Evolutionary conservation across 1,140 invertebrate species (phyloP).

Genomic region (Vanessa tameamea): DNA sequence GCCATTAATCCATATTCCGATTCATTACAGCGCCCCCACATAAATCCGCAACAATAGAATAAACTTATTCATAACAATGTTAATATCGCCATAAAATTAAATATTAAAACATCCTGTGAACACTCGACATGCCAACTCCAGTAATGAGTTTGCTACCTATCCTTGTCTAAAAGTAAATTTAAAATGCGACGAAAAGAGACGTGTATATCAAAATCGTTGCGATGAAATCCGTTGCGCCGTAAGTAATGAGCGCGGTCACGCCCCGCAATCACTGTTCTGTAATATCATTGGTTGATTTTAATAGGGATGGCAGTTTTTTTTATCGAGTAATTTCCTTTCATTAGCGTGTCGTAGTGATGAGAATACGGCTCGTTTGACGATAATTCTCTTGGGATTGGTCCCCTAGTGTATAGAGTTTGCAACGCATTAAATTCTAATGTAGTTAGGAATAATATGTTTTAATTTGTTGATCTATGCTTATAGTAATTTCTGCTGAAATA

Average conservation of each 20-base stretch:
- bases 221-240: constrained; percentile 37
- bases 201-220: constrained; percentile 37
- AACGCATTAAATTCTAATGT: constrained; percentile 15
- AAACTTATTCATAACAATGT: constrained; percentile 70
- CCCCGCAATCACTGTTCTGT: constrained; percentile 63
- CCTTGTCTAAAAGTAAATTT: constrained; percentile 35
- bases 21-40: constrained; percentile 62
- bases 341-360: constrained; percentile 47
- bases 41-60: constrained; percentile 67
- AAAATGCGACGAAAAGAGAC: constrained; percentile 46
- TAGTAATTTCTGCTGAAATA: too few species aligned
- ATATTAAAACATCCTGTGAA: constrained; percentile 72
- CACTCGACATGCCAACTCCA: constrained; percentile 26
- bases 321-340: constrained; percentile 60
- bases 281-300: constrained; percentile 64
- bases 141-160: constrained; percentile 49
- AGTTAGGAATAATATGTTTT: constrained; percentile 15
- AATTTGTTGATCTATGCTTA: background rate
- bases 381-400: constrained; percentile 14
- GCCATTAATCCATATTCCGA: constrained; percentile 54
- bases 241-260: constrained; percentile 70
- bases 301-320: constrained; percentile 61
- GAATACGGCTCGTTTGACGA: constrained; percentile 8
- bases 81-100: constrained; percentile 74
- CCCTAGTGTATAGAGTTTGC: constrained; percentile 10